phyloP scores from a whole-genome alignment of 2,888 invertebrate genomes.

The Cerastoderma edule region DNA sequence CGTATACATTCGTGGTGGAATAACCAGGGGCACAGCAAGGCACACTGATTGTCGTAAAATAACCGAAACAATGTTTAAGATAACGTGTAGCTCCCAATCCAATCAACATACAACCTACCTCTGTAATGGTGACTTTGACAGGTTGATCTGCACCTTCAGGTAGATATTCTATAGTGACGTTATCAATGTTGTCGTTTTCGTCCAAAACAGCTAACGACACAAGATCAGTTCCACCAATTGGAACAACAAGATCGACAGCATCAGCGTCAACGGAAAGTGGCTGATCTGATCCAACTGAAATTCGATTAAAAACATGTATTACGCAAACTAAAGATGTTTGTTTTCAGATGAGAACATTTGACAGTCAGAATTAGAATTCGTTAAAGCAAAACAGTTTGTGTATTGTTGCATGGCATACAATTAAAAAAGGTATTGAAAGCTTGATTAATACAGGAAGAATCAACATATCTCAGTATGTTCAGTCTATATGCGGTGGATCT shows the following conservation, averaged over 20 bases:
- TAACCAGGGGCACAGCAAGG: background rate
- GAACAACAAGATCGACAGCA: conserved; percentile 1
- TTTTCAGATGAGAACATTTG: too few species aligned
- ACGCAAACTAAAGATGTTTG: too few species aligned
- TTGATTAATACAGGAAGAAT: too few species aligned
- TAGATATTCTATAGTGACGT: conserved; percentile 1
- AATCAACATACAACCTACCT: background rate
- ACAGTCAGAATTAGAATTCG: too few species aligned
- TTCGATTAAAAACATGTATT: too few species aligned
- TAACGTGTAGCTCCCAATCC: background rate
- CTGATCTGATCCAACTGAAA: background rate
- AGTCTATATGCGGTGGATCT: too few species aligned
- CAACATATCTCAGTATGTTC: too few species aligned
- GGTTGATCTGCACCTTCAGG: conserved; percentile 7
- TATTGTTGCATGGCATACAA: too few species aligned
- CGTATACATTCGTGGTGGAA: background rate
- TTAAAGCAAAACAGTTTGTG: too few species aligned
- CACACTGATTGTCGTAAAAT: background rate
- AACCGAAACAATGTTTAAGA: background rate
- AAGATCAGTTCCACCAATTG: background rate
- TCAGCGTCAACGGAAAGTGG: conserved; percentile 4
- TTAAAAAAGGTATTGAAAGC: too few species aligned
- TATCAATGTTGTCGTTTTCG: conserved; percentile 14
- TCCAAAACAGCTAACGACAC: background rate
- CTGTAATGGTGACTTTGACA: background rate